phyloP scores from a whole-genome alignment of 2,797 vertebrate genomes.

The Tamandua tetradactyla region DNA sequence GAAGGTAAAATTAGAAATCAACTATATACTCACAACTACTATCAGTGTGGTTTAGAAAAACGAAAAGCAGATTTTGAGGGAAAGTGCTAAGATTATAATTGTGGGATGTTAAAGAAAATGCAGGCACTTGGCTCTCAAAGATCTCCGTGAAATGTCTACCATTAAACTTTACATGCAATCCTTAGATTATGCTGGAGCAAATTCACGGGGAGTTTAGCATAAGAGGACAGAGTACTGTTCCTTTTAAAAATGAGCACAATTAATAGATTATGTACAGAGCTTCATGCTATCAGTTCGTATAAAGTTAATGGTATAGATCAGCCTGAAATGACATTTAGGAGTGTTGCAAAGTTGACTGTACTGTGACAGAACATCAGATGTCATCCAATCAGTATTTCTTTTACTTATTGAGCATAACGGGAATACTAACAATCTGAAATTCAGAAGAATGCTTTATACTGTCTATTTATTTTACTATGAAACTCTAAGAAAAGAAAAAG shows the following conservation, averaged over 20 bases:
- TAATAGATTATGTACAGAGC: background rate
- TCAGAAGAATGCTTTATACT: background rate
- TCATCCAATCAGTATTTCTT: background rate
- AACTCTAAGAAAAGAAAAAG: background rate
- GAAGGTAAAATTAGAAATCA: constrained; percentile 73
- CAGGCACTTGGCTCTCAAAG: background rate
- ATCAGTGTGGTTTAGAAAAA: constrained; percentile 49
- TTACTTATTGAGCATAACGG: background rate
- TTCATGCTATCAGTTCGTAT: background rate
- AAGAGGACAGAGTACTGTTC: background rate
- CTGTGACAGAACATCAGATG: background rate
- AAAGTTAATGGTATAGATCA: background rate
- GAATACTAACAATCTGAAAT: background rate
- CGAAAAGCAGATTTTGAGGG: background rate
- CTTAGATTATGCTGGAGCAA: background rate
- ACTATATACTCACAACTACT: constrained; percentile 34
- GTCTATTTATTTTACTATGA: background rate
- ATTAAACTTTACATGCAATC: constrained; percentile 26
- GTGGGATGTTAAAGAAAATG: background rate
- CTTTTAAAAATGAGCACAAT: background rate
- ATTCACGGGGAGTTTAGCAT: background rate
- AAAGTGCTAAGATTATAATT: constrained; percentile 19
- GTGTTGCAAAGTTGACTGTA: background rate
- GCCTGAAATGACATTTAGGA: background rate
- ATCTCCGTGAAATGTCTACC: background rate